Evolutionary conservation across 2,797 vertebrate species (phyloP).

Genomic region (Triplophysa yarkandensis): DNA sequence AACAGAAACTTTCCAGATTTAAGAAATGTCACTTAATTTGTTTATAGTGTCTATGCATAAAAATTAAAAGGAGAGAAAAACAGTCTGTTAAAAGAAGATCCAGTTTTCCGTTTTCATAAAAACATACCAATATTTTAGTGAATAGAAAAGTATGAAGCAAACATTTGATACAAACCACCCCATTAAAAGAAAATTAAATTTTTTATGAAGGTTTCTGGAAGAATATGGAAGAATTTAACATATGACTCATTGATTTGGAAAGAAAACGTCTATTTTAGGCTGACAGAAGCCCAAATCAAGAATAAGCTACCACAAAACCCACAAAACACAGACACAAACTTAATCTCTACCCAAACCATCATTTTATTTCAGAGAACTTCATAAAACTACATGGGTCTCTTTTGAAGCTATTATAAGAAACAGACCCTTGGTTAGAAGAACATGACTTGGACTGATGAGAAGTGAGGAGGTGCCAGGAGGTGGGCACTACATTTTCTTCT

Average conservation of each 20-base stretch:
- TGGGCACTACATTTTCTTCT: conserved; percentile 11
- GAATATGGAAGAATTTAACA: too few species aligned
- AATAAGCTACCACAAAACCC: background rate
- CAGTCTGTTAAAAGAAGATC: background rate
- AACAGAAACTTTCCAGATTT: background rate
- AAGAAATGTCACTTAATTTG: background rate
- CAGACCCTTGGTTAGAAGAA: background rate
- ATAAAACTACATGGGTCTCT: conserved; percentile 49
- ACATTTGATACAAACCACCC: background rate
- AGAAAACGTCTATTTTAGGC: background rate
- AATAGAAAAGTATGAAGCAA: too few species aligned
- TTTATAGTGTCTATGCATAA: too few species aligned
- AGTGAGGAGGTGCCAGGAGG: background rate
- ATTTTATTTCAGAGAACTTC: conserved; percentile 36
- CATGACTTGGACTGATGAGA: background rate
- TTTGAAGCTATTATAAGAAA: background rate
- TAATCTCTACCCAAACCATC: conserved; percentile 26
- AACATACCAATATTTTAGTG: too few species aligned
- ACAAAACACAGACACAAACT: conserved; percentile 44
- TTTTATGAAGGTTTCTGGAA: background rate
- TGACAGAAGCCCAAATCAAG: background rate
- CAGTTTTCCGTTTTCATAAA: too few species aligned
- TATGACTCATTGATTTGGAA: background rate
- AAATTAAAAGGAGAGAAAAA: background rate
- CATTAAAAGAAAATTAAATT: background rate